Evolutionary conservation across 2,113 vertebrate species (phyloP).

Genomic region (Trichechus manatus): DNA sequence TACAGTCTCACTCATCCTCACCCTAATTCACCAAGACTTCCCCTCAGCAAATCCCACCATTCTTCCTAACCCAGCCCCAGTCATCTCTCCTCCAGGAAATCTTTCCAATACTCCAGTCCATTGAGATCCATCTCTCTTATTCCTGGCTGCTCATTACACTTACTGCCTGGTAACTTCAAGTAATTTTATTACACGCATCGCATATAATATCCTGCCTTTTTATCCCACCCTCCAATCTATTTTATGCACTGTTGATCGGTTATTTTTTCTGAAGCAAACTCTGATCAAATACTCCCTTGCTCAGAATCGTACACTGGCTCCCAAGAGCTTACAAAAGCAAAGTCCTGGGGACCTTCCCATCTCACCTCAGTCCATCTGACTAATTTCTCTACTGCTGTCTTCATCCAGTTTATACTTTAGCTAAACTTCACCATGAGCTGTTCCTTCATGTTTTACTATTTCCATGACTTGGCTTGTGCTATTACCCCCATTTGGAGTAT

Average conservation of each 20-base stretch:
- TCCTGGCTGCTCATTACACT: not conserved
- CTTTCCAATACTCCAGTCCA: not conserved
- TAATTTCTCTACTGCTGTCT: not conserved
- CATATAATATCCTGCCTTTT: not conserved
- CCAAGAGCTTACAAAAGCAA: not conserved
- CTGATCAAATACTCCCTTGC: not conserved
- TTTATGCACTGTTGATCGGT: not conserved
- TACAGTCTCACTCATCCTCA: not conserved
- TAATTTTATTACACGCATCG: not conserved
- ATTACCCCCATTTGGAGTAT: not conserved
- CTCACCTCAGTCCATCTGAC: not conserved
- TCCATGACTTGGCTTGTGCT: not conserved
- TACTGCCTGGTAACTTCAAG: not conserved
- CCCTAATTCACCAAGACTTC: not conserved
- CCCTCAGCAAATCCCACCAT: not conserved
- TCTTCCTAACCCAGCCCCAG: not conserved
- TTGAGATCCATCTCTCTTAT: not conserved
- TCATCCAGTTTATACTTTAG: not conserved
- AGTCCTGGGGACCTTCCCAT: not conserved
- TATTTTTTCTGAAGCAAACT: not conserved
- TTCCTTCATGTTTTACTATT: not conserved
- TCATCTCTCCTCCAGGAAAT: not conserved
- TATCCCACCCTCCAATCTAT: not conserved
- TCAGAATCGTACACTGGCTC: slow-evolving; percentile 23
- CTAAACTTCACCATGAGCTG: not conserved